Conservation (phyloP, 2,797 vertebrate genomes). For the Myripristis jacobus region DNA sequence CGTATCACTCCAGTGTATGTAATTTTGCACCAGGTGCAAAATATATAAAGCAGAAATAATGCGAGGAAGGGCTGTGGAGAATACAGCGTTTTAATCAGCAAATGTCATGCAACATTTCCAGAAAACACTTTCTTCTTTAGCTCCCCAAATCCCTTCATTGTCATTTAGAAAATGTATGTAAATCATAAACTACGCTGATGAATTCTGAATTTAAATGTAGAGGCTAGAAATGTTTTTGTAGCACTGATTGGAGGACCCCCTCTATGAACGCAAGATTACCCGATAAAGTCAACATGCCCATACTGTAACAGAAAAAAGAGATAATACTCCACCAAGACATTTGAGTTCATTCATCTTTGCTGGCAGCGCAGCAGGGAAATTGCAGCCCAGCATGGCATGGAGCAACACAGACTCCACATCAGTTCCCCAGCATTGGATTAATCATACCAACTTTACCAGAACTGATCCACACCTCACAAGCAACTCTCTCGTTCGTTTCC, state of each 20-base stretch:
- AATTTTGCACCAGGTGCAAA: conserved; percentile 3
- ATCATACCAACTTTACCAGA: conserved; percentile 75
- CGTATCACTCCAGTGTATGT: neutral
- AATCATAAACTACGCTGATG: conserved; percentile 36
- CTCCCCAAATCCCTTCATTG: neutral
- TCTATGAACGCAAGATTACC: conserved; percentile 32
- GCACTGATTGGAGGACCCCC: conserved; percentile 30
- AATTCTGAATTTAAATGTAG: conserved; percentile 19
- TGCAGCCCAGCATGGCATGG: conserved; percentile 19
- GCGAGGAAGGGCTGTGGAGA: neutral
- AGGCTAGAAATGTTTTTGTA: conserved; percentile 18
- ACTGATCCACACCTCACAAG: conserved; percentile 72
- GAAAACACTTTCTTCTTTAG: neutral
- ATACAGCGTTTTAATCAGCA: neutral
- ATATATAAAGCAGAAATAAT: neutral
- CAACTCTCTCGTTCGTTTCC: conserved; percentile 31
- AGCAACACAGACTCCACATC: conserved; percentile 31
- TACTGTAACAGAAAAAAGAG: conserved; percentile 46
- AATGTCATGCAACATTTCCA: conserved; percentile 7
- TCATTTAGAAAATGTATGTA: conserved; percentile 2
- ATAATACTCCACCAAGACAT: conserved; percentile 50
- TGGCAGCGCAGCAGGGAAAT: conserved; percentile 49
- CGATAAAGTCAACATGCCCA: conserved; percentile 32
- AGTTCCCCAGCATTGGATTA: conserved; percentile 53
- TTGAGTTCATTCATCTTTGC: conserved; percentile 68